A percentile compares a stretch with the other conserved stretches of the same genome.
These are phyloP conservation scores for Columbina picui DNA, from an alignment of 2,113 vertebrate species.

Conservation along the genomic window DNA sequence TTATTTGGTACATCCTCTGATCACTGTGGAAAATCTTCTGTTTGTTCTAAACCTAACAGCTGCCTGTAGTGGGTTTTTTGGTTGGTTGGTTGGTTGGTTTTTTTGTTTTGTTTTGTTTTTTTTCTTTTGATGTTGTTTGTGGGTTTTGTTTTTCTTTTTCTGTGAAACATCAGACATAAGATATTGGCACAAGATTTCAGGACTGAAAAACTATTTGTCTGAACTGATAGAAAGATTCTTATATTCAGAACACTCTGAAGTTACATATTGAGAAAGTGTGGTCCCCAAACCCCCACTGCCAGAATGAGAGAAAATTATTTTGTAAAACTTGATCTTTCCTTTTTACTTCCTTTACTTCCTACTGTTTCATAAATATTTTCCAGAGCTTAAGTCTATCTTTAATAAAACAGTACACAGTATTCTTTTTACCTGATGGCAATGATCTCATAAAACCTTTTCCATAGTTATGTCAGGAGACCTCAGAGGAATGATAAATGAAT, in stretches of 20 bases:
- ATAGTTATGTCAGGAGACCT: not conserved
- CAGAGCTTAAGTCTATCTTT: not conserved
- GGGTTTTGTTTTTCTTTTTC: not conserved
- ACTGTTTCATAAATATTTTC: not conserved
- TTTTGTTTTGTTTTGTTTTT: too few relatives aligned
- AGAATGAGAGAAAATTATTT: not conserved
- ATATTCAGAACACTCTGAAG: not conserved
- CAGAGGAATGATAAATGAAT: not conserved
- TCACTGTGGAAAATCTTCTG: not conserved
- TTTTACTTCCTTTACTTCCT: not conserved
- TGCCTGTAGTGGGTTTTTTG: not conserved
- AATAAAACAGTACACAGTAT: not conserved
- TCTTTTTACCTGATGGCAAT: not conserved
- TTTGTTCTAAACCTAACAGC: not conserved
- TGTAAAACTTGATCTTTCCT: not conserved
- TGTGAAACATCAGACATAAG: not conserved
- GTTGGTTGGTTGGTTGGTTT: too few relatives aligned
- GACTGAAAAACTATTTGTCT: not conserved
- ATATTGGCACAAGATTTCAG: not conserved
- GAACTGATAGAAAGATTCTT: not conserved
- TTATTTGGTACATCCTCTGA: not conserved
- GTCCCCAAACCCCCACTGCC: not conserved
- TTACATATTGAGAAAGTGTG: not conserved
- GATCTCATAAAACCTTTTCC: not conserved
- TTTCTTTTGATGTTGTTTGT: too few relatives aligned